These are phyloP conservation scores for Todiramphus saurophagus DNA, from an alignment of 2,113 vertebrate species.

Conservation along the genomic window DNA sequence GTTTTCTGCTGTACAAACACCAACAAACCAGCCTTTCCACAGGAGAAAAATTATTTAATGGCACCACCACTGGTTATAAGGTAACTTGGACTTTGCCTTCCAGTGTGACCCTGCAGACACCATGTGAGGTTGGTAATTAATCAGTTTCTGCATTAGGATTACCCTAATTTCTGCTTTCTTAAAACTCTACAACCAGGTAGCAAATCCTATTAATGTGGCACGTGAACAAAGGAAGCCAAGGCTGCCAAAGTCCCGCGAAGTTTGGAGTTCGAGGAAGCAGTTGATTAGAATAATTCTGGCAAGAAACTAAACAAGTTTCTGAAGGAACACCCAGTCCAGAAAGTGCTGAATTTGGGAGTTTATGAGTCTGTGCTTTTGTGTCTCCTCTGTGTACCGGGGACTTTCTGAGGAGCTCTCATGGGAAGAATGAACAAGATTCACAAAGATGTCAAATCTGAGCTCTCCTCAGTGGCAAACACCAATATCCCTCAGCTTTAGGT, in stretches of 20 bases:
- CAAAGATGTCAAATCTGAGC: not conserved
- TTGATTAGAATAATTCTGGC: not conserved
- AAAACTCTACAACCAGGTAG: not conserved
- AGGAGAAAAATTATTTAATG: not conserved
- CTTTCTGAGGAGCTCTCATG: rapidly evolving
- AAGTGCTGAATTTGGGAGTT: not conserved
- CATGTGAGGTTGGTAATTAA: rapidly evolving
- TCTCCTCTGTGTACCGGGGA: not conserved
- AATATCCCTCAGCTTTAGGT: not conserved
- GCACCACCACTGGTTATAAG: not conserved
- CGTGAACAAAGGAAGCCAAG: not conserved
- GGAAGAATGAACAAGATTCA: not conserved
- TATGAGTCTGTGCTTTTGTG: not conserved
- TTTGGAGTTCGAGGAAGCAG: not conserved
- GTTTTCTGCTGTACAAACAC: not conserved
- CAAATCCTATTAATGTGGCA: not conserved
- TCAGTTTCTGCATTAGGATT: not conserved
- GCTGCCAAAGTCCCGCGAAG: not conserved
- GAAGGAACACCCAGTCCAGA: not conserved
- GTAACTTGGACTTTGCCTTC: not conserved
- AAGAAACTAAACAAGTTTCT: not conserved
- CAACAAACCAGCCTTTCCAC: not conserved
- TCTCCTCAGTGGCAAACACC: not conserved
- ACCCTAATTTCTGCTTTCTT: not conserved
- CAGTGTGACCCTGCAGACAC: not conserved